Conservation (phyloP, 1,140 invertebrate genomes). For the Hetaerina americana region DNA sequence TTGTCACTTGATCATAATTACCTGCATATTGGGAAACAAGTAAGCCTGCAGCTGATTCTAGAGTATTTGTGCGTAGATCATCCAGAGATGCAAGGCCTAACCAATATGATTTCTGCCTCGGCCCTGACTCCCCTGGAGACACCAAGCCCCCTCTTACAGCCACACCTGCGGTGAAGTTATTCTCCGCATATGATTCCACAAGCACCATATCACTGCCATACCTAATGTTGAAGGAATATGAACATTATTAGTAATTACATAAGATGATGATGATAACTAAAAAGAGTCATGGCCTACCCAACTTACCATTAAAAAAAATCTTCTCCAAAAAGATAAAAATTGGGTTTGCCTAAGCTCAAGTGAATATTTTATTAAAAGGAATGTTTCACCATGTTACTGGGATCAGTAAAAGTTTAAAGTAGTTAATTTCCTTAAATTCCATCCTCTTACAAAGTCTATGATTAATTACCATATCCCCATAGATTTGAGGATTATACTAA, state of each 20-base stretch:
- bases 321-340: too few relatives aligned
- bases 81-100: conserved; percentile 77
- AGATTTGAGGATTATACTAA: too few relatives aligned
- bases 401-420: too few relatives aligned
- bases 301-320: too few relatives aligned
- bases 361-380: too few relatives aligned
- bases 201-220: conserved; percentile 87
- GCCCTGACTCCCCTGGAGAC: conserved; percentile 26
- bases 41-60: conserved; percentile 83
- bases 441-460: too few relatives aligned
- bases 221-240: conserved; percentile 35
- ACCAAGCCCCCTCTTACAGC: conserved; percentile 35
- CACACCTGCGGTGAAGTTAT: conserved; percentile 75
- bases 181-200: conserved; percentile 77
- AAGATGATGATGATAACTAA: too few relatives aligned
- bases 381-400: too few relatives aligned
- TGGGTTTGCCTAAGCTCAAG: too few relatives aligned
- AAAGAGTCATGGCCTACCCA: too few relatives aligned
- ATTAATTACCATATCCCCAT: too few relatives aligned
- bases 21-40: conserved; percentile 84
- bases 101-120: conserved; percentile 61
- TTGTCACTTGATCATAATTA: conserved; percentile 29
- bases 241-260: neutral
- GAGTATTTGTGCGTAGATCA: conserved; percentile 80
- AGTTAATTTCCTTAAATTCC: too few relatives aligned